These are phyloP conservation scores for Neomonachus schauinslandi DNA, from an alignment of 2,113 vertebrate species.

Conservation along the genomic window DNA sequence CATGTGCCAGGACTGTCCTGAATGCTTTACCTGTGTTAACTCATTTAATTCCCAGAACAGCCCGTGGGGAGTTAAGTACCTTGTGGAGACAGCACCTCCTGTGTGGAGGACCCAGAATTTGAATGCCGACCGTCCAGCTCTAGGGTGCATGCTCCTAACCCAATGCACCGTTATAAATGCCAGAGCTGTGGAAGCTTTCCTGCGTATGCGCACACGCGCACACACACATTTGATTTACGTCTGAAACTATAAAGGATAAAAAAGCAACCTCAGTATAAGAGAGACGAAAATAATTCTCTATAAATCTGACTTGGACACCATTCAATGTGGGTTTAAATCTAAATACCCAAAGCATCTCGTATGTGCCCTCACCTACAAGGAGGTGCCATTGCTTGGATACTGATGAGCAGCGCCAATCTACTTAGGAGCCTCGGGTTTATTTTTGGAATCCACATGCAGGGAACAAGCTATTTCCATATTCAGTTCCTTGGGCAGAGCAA, in stretches of 20 bases:
- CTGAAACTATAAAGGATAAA: not conserved
- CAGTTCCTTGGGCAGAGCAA: slow-evolving; percentile 33
- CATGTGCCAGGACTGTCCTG: not conserved
- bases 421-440: slow-evolving; percentile 21
- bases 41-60: not conserved
- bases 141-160: not conserved
- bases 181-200: not conserved
- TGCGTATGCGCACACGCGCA: not conserved
- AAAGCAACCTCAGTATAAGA: not conserved
- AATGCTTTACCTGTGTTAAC: not conserved
- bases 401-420: not conserved
- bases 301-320: not conserved
- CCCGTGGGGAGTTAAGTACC: accelerated
- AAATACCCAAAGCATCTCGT: not conserved
- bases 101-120: not conserved
- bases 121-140: no score
- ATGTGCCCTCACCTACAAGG: not conserved
- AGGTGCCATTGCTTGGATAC: not conserved
- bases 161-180: accelerated
- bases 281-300: not conserved
- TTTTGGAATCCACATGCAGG: slow-evolving; percentile 50
- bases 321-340: not conserved
- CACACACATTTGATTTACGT: not conserved
- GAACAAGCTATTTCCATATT: slow-evolving; percentile 60
- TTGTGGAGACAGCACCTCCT: not conserved